phyloP scores from a whole-genome alignment of 2,797 vertebrate genomes.

The Cyclura pinguis region DNA sequence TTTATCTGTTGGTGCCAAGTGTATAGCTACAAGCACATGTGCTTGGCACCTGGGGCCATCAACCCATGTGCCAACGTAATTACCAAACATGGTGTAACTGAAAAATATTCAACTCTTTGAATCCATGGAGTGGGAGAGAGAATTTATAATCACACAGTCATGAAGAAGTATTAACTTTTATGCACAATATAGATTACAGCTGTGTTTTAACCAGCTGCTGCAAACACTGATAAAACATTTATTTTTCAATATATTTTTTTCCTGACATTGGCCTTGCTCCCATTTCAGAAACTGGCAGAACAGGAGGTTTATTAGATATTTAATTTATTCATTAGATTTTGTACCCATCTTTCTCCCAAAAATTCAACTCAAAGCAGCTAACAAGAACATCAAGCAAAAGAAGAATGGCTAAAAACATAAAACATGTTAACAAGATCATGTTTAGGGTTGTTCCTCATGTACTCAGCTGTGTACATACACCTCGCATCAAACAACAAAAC shows the following conservation, averaged over 20 bases:
- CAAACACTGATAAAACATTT: conserved; percentile 16
- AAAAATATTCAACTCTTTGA: conserved; percentile 36
- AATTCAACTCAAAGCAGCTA: not conserved
- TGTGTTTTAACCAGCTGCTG: not conserved
- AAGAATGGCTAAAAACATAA: not conserved
- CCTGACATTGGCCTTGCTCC: not conserved
- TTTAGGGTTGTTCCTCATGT: not conserved
- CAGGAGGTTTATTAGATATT: not conserved
- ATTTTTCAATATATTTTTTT: conserved; percentile 14
- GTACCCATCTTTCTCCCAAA: not conserved
- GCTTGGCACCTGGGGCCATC: conserved; percentile 41
- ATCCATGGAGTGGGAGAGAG: not conserved
- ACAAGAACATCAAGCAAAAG: not conserved
- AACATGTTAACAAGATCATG: not conserved
- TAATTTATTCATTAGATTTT: not conserved
- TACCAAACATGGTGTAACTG: conserved; percentile 7
- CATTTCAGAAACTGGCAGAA: not conserved
- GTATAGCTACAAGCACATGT: conserved; percentile 41
- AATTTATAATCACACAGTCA: not conserved
- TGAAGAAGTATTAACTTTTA: not conserved
- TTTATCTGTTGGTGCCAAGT: conserved; percentile 37
- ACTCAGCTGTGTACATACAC: not conserved
- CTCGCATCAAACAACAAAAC: not conserved
- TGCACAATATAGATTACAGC: not conserved
- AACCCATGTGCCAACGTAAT: not conserved